These are phyloP conservation scores for Clangula hyemalis DNA, from an alignment of 2,797 vertebrate genomes.

Conservation along the genomic window DNA sequence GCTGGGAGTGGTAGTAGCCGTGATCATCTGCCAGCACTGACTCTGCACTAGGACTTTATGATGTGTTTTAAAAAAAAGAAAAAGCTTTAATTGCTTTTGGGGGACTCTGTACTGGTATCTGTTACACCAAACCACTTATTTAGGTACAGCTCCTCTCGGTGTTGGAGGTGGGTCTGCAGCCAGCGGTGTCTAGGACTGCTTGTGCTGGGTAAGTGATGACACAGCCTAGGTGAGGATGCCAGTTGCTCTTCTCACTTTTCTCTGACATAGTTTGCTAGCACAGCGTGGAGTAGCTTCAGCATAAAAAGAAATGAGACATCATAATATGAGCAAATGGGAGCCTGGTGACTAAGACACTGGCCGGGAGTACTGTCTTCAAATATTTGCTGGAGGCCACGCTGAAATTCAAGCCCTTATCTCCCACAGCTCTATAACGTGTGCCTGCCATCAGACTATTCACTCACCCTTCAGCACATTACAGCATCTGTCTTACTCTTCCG, in stretches of 20 bases:
- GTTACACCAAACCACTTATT: neutral
- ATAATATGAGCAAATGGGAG: neutral
- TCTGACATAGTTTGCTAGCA: neutral
- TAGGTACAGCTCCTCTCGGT: neutral
- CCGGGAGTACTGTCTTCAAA: conserved; percentile 7
- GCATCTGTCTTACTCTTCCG: neutral
- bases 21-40: neutral
- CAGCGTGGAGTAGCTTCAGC: neutral
- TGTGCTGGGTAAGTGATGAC: conserved; percentile 10
- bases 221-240: neutral
- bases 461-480: conserved; percentile 7
- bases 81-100: neutral
- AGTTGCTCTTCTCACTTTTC: neutral
- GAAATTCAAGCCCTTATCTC: conserved; percentile 44
- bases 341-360: neutral
- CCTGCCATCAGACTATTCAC: neutral
- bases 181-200: neutral
- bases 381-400: neutral
- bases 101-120: neutral
- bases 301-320: neutral
- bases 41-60: conserved; percentile 11
- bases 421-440: neutral
- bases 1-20: neutral
- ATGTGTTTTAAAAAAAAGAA: neutral
- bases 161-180: neutral